Percentiles rank a stretch among this genome's conserved stretches.
Evolutionary conservation across 2,888 invertebrate species (phyloP).

Genomic region (Teleogryllus oceanicus): DNA sequence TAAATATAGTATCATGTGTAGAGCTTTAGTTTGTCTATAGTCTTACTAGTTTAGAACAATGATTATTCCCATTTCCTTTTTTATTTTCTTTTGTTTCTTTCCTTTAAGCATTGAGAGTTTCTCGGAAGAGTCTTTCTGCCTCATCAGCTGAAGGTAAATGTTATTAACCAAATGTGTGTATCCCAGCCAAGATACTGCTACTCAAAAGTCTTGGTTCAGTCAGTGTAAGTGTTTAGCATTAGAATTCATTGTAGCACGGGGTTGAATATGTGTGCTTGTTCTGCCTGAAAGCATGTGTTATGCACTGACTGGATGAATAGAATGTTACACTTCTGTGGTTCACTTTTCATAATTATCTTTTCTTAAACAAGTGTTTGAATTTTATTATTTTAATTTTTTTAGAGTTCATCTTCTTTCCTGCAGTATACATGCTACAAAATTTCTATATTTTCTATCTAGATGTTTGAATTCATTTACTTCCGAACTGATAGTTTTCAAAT

Average conservation of each 20-base stretch:
- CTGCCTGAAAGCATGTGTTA: background rate
- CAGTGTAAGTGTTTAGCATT: conserved; percentile 46
- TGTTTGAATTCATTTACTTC: too few species aligned
- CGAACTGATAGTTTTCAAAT: too few species aligned
- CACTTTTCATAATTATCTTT: too few species aligned
- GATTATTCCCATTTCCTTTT: conserved; percentile 36
- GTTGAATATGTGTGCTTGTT: background rate
- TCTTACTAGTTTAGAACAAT: conserved; percentile 24
- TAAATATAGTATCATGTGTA: conserved; percentile 25
- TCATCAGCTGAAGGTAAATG: conserved; percentile 53
- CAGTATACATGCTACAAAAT: too few species aligned
- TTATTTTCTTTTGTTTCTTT: conserved; percentile 45
- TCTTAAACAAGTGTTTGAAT: too few species aligned
- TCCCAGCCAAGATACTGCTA: conserved; percentile 40
- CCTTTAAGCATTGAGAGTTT: conserved; percentile 53
- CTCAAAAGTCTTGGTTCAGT: conserved; percentile 34
- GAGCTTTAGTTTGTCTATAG: conserved; percentile 26
- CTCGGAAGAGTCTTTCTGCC: conserved; percentile 51
- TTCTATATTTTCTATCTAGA: too few species aligned
- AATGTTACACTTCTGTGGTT: background rate
- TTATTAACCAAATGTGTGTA: conserved; percentile 47
- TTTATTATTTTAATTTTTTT: too few species aligned
- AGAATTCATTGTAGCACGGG: conserved; percentile 23
- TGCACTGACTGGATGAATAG: conserved; percentile 3
- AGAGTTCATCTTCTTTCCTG: too few species aligned